A percentile compares a stretch with the other conserved stretches of the same genome.
These are phyloP conservation scores for Drosophila parvula DNA, from an alignment of 1,140 invertebrate species.

Conservation along the genomic window DNA sequence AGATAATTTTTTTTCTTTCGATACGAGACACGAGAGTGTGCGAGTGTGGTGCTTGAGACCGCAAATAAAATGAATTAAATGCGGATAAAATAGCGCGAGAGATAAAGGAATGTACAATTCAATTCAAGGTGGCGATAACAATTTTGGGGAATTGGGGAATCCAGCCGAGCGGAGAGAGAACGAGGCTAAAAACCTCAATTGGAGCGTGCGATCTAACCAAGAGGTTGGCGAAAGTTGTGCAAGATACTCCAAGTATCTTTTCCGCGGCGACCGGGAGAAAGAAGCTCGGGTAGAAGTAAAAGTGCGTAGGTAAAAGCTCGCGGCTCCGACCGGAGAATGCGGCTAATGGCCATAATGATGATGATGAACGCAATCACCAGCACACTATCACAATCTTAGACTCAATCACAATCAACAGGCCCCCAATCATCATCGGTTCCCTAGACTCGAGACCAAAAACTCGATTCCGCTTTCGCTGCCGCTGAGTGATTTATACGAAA, in stretches of 20 bases:
- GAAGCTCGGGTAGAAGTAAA: slow-evolving; percentile 52
- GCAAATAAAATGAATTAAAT: slow-evolving; percentile 52
- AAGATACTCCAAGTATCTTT: slow-evolving; percentile 18
- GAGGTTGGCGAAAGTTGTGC: slow-evolving; percentile 65
- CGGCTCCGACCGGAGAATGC: slow-evolving; percentile 42
- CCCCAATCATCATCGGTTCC: slow-evolving; percentile 48
- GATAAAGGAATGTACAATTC: slow-evolving; percentile 35
- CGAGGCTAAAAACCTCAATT: slow-evolving; percentile 57
- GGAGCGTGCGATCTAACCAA: slow-evolving; percentile 71
- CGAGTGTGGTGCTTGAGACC: neutral
- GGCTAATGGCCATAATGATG: slow-evolving; percentile 70
- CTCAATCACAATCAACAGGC: slow-evolving; percentile 54
- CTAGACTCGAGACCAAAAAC: slow-evolving; percentile 35
- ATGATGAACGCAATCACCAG: slow-evolving; percentile 78
- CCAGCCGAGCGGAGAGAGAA: slow-evolving; percentile 13
- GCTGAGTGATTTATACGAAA: slow-evolving; percentile 71
- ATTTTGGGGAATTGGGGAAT: slow-evolving; percentile 41
- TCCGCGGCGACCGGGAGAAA: neutral
- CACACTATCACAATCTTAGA: slow-evolving; percentile 60
- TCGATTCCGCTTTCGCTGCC: slow-evolving; percentile 53
- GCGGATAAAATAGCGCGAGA: slow-evolving; percentile 31
- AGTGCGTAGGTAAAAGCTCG: slow-evolving; percentile 78
- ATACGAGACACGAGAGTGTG: neutral
- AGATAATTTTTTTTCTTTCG: slow-evolving; percentile 4
- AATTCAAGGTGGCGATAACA: slow-evolving; percentile 47